Conservation (phyloP, 2,797 vertebrate species). For the Esox lucius region DNA sequence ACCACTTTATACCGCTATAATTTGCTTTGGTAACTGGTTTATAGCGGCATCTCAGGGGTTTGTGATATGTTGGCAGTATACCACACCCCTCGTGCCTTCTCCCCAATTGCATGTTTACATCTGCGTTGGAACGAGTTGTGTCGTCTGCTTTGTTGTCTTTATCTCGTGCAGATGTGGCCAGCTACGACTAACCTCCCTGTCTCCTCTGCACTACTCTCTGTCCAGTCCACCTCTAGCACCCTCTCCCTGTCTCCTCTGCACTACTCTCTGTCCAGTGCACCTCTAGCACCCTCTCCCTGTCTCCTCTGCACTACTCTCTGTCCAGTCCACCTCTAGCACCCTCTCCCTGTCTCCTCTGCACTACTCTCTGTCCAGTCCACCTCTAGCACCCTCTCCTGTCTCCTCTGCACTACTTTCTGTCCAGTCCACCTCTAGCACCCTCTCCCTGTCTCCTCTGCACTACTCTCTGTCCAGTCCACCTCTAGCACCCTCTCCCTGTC, state of each 20-base stretch:
- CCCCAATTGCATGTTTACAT: not conserved
- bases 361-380: not conserved
- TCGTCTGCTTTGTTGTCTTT: not conserved
- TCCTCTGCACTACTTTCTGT: too few relatives aligned
- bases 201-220: conserved; percentile 2
- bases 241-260: too few relatives aligned
- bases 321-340: not conserved
- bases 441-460: too few relatives aligned
- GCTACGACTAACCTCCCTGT: not conserved
- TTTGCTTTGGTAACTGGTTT: too few relatives aligned
- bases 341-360: too few relatives aligned
- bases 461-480: not conserved
- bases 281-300: not conserved
- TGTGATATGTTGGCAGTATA: too few relatives aligned
- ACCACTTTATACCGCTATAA: too few relatives aligned
- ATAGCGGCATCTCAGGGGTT: too few relatives aligned
- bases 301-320: too few relatives aligned
- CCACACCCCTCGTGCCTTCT: too few relatives aligned
- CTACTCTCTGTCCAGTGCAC: not conserved
- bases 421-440: not conserved
- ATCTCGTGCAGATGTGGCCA: not conserved
- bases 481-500: not conserved
- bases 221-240: not conserved
- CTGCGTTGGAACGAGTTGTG: not conserved
- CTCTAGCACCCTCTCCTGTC: not conserved